A percentile compares a stretch with the other conserved stretches of the same genome.
phyloP scores from a whole-genome alignment of 1,140 invertebrate species.

The Cyrtorhinus lividipennis region DNA sequence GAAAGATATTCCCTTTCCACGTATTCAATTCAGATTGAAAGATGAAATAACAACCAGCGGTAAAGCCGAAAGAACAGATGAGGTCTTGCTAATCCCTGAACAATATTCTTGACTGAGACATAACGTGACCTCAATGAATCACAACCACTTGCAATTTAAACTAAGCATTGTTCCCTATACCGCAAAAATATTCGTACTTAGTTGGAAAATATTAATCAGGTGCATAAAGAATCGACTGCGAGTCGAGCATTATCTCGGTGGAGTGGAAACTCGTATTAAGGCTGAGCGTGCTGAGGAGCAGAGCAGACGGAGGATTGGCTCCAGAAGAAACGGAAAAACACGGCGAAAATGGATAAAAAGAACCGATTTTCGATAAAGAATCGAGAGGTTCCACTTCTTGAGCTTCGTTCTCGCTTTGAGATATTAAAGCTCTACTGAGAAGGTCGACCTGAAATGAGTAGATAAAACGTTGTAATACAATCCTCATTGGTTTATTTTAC shows the following conservation, averaged over 20 bases:
- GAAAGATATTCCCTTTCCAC: too few species aligned
- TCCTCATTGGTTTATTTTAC: too few species aligned
- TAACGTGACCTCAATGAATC: too few species aligned
- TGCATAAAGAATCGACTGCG: slow-evolving; percentile 62
- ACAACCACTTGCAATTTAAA: too few species aligned
- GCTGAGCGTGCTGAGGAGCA: slow-evolving; percentile 25
- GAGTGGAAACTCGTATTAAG: slow-evolving; percentile 27
- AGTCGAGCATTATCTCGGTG: slow-evolving; percentile 44
- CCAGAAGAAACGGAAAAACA: slow-evolving; percentile 16
- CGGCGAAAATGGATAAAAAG: slow-evolving; percentile 26
- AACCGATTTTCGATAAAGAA: slow-evolving; percentile 22
- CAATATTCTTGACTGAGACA: too few species aligned
- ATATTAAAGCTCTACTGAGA: slow-evolving; percentile 14
- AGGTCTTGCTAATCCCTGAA: too few species aligned
- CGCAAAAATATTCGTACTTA: too few species aligned
- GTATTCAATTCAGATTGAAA: too few species aligned
- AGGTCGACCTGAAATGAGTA: slow-evolving; percentile 21
- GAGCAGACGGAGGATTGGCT: slow-evolving; percentile 18
- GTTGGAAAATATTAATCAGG: slow-evolving; percentile 53
- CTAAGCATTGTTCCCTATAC: too few species aligned
- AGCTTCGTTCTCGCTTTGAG: not conserved
- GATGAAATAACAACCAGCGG: too few species aligned
- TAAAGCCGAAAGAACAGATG: too few species aligned
- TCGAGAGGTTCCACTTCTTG: slow-evolving; percentile 4
- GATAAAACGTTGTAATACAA: too few species aligned